Evolutionary conservation across 1,140 invertebrate species (phyloP).

Genomic region (Mizuhopecten yessoensis): DNA sequence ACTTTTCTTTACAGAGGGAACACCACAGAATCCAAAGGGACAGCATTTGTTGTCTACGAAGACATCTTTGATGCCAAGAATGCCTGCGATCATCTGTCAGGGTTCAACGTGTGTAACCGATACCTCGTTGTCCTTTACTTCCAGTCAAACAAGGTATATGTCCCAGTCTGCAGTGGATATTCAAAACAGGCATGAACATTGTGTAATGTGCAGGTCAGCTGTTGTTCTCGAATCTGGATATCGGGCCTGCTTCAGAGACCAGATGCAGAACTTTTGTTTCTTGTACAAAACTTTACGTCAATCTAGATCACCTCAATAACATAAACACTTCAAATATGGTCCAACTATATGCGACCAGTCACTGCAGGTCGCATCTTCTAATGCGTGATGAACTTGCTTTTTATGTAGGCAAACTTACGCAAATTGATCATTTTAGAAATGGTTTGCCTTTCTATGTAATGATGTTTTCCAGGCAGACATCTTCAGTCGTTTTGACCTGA

Average conservation of each 20-base stretch:
- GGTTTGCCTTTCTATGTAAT: too few species aligned
- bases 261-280: neutral
- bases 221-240: neutral
- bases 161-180: neutral
- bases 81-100: slow-evolving; percentile 99
- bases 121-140: slow-evolving; percentile 99
- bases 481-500: too few species aligned
- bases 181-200: neutral
- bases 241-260: neutral
- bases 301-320: too few species aligned
- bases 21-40: slow-evolving; percentile 98
- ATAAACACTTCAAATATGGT: too few species aligned
- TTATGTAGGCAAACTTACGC: too few species aligned
- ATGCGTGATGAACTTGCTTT: too few species aligned
- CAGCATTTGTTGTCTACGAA: slow-evolving; percentile 99
- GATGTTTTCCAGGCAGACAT: too few species aligned
- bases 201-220: neutral
- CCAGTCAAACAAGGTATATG: slow-evolving; percentile 86
- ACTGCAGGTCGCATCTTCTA: too few species aligned
- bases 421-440: too few species aligned
- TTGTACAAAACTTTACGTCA: too few species aligned
- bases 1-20: slow-evolving; percentile 91
- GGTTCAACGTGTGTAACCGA: slow-evolving; percentile 99
- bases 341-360: too few species aligned
- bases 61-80: slow-evolving; percentile 99